Conservation (phyloP, 2,113 vertebrate genomes). For the Podilymbus podiceps region DNA sequence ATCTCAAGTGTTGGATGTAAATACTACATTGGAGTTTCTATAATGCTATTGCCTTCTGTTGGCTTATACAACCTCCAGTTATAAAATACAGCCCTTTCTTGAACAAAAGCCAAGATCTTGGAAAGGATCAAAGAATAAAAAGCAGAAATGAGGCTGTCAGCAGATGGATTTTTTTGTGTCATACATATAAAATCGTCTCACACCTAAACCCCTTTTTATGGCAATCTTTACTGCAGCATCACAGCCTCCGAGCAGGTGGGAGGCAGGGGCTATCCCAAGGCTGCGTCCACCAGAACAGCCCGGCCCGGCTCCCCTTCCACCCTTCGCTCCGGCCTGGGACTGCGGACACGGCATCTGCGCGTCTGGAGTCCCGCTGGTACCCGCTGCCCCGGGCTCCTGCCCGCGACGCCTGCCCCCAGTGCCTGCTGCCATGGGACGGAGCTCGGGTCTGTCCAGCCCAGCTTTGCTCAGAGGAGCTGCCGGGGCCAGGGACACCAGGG, state of each 20-base stretch:
- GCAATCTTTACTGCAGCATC: not conserved
- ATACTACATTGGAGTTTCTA: not conserved
- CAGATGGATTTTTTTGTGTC: not conserved
- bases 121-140: slow-evolving; percentile 3
- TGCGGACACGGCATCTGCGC: not conserved
- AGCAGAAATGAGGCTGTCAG: not conserved
- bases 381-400: not conserved
- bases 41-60: not conserved
- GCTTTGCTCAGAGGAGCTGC: not conserved
- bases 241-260: not conserved
- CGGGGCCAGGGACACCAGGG: too few relatives aligned
- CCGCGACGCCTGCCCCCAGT: fast-evolving
- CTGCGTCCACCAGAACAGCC: not conserved
- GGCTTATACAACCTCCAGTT: not conserved
- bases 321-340: not conserved
- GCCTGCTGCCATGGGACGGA: fast-evolving
- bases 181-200: not conserved
- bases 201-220: not conserved
- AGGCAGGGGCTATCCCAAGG: fast-evolving
- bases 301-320: not conserved
- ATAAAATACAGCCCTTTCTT: slow-evolving; percentile 2
- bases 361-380: not conserved
- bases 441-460: not conserved
- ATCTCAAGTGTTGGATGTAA: not conserved
- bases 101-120: not conserved